Evolutionary conservation across 2,113 vertebrate genomes (phyloP).

Genomic region (Maccullochella peelii): DNA sequence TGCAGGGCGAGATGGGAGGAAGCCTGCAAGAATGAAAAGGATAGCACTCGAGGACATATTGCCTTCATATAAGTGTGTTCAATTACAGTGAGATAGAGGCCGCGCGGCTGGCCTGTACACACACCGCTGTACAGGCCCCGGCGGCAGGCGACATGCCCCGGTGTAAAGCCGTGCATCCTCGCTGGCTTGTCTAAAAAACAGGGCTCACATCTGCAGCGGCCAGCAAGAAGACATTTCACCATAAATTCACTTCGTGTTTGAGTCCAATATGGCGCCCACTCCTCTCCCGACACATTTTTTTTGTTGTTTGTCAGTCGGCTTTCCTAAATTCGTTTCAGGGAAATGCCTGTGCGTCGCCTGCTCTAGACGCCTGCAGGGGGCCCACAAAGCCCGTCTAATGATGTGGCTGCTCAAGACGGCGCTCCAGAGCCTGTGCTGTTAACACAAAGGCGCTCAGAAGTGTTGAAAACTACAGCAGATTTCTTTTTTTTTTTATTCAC

Average conservation of each 20-base stretch:
- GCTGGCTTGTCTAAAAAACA: conserved; percentile 3
- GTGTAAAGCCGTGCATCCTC: conserved; percentile 41
- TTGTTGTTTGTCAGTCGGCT: conserved; percentile 77
- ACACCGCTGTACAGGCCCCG: conserved; percentile 25
- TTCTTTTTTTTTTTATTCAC: not conserved
- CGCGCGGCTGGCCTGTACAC: not conserved
- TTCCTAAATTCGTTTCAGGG: conserved; percentile 80
- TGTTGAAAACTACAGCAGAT: conserved; percentile 40
- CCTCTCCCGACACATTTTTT: conserved; percentile 76
- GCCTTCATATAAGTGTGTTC: conserved; percentile 22
- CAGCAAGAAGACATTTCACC: conserved; percentile 34
- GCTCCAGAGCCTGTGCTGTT: conserved; percentile 43
- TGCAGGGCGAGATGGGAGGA: conserved; percentile 71
- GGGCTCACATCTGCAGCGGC: conserved; percentile 35
- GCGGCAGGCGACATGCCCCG: conserved; percentile 27
- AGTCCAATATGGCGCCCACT: conserved; percentile 87
- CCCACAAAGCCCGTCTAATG: conserved; percentile 64
- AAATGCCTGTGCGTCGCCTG: conserved; percentile 53
- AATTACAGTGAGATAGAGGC: not conserved
- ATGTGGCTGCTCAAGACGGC: conserved; percentile 36
- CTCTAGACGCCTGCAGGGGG: conserved; percentile 82
- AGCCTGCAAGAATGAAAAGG: conserved; percentile 52
- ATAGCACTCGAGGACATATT: conserved; percentile 56
- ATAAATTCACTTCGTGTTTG: conserved; percentile 53
- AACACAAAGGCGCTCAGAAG: conserved; percentile 43